A percentile compares a stretch with the other conserved stretches of the same genome.
phyloP scores from a whole-genome alignment of 2,113 vertebrate genomes.

The Leucopsar rothschildi region DNA sequence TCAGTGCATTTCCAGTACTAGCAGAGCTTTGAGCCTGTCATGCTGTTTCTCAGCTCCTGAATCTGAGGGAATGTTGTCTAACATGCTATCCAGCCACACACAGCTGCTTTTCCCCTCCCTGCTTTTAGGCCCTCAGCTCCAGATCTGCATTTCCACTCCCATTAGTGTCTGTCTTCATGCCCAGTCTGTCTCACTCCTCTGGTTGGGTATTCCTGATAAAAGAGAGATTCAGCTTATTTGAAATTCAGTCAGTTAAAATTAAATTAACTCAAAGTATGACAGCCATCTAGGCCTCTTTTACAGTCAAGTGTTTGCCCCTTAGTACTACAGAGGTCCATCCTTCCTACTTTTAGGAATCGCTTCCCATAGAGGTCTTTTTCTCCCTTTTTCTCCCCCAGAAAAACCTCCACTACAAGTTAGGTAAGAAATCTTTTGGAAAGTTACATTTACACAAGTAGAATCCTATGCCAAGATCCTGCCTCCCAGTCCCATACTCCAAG shows the following conservation, averaged over 20 bases:
- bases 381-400: too few relatives aligned
- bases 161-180: background rate
- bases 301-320: background rate
- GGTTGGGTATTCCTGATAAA: background rate
- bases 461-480: background rate
- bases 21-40: background rate
- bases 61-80: background rate
- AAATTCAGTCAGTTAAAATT: background rate
- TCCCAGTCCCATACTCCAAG: background rate
- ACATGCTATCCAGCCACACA: rapidly evolving
- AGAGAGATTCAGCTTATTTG: background rate
- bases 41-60: background rate
- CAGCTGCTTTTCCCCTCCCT: background rate
- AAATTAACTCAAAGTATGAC: background rate
- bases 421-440: background rate
- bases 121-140: background rate
- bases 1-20: background rate
- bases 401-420: background rate
- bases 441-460: background rate
- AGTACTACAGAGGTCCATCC: background rate
- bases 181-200: background rate
- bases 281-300: background rate
- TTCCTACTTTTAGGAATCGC: background rate
- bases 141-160: background rate
- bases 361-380: background rate